Conservation (phyloP, 2,113 vertebrate genomes). For the Pyrgilauda ruficollis region DNA sequence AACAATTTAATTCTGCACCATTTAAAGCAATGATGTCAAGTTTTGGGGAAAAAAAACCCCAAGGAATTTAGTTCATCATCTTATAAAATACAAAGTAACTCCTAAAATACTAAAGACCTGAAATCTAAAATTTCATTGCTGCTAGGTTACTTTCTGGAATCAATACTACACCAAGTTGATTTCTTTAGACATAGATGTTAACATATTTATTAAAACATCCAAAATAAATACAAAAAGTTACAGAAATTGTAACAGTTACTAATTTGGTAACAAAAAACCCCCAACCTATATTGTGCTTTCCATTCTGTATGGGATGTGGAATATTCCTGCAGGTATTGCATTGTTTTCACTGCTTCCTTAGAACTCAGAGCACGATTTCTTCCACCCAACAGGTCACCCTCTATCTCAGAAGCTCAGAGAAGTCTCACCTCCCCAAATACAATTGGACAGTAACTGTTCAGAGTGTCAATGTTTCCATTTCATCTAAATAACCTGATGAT, state of each 20-base stretch:
- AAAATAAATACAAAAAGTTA: not conserved
- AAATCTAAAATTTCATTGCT: not conserved
- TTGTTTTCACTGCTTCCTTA: not conserved
- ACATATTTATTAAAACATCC: not conserved
- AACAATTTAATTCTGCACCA: not conserved
- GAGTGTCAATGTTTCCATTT: not conserved
- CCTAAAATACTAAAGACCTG: not conserved
- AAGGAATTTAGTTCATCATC: not conserved
- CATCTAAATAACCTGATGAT: not conserved
- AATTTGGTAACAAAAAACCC: not conserved
- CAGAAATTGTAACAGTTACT: not conserved
- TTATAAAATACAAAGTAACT: not conserved
- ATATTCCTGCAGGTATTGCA: not conserved
- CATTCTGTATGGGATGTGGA: not conserved
- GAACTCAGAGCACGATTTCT: not conserved
- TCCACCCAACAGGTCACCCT: not conserved
- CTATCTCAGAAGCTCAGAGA: not conserved
- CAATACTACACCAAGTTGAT: not conserved
- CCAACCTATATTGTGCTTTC: not conserved
- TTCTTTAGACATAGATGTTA: not conserved
- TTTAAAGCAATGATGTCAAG: not conserved
- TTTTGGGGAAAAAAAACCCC: fast-evolving
- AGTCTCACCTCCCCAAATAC: not conserved
- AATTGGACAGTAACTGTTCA: not conserved
- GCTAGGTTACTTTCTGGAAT: not conserved